Conservation (phyloP, 2,888 invertebrate species). For the Pherbina coryleti region DNA sequence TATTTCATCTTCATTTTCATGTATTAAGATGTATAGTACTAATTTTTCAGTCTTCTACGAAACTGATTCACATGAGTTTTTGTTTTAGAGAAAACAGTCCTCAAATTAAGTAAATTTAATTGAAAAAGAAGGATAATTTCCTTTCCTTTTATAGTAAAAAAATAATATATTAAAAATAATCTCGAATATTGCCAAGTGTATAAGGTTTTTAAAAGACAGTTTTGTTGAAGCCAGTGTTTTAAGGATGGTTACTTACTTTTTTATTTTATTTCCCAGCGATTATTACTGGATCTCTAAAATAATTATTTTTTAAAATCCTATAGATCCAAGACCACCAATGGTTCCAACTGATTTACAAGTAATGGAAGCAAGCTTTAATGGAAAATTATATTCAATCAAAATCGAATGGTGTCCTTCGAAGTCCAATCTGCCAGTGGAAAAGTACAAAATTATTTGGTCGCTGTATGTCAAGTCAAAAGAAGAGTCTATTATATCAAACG, state of each 20-base stretch:
- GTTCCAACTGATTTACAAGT: conserved; percentile 64
- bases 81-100: too few species aligned
- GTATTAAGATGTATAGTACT: not conserved
- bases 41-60: too few species aligned
- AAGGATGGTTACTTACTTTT: not conserved
- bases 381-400: conserved; percentile 72
- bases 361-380: conserved; percentile 57
- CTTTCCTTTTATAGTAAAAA: too few species aligned
- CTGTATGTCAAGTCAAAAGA: conserved; percentile 74
- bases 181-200: too few species aligned
- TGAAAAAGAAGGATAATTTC: too few species aligned
- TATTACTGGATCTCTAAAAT: conserved; percentile 25
- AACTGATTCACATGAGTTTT: not conserved
- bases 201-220: too few species aligned
- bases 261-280: not conserved
- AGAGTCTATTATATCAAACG: conserved; percentile 62
- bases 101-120: too few species aligned
- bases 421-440: conserved; percentile 79
- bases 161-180: too few species aligned
- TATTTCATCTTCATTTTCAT: not conserved
- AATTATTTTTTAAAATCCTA: conserved; percentile 37
- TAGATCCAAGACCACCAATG: conserved; percentile 67
- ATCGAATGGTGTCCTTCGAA: conserved; percentile 79
- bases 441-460: conserved; percentile 83
- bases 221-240: too few species aligned